A percentile compares a stretch with the other conserved stretches of the same genome.
Conservation (phyloP, 1,140 invertebrate genomes). For the Neelides sp. region DNA sequence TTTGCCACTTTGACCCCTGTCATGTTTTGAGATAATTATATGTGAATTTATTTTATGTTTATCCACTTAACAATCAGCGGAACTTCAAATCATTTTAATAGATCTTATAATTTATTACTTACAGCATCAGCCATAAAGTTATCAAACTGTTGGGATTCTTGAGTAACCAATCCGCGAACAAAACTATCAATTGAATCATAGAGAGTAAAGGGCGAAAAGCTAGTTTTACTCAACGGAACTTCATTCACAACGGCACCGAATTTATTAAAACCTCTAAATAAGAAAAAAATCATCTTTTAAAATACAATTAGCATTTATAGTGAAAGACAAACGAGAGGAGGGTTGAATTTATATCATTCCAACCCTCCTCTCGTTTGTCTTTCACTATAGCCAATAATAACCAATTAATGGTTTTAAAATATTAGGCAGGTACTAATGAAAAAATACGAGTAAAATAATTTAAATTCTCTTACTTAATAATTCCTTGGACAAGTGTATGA, state of each 20-base stretch:
- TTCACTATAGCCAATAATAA: background rate
- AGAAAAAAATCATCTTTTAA: background rate
- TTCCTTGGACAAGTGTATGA: slow-evolving; percentile 45
- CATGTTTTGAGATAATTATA: no score
- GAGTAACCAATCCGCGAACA: slow-evolving; percentile 43
- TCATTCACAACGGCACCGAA: slow-evolving; percentile 40
- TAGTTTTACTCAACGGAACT: slow-evolving; percentile 42
- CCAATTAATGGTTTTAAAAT: background rate
- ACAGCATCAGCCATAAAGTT: slow-evolving; percentile 44
- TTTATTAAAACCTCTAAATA: slow-evolving; percentile 36
- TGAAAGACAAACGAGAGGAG: no score
- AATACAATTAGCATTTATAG: no score
- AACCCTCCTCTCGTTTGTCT: no score
- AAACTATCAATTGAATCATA: slow-evolving; percentile 42
- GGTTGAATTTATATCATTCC: background rate
- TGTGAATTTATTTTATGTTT: background rate
- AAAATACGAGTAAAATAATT: background rate
- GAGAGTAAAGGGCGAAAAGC: slow-evolving; percentile 41
- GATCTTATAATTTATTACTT: slow-evolving; percentile 9
- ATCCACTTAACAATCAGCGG: no score
- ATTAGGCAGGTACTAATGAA: background rate
- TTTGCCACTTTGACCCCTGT: no score
- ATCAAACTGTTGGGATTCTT: slow-evolving; percentile 43
- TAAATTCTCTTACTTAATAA: slow-evolving; percentile 36
- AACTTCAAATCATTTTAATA: no score